Base-by-base conservation (phyloP, 2,888 invertebrate genomes). In the Charanyca ferruginea region DNA sequence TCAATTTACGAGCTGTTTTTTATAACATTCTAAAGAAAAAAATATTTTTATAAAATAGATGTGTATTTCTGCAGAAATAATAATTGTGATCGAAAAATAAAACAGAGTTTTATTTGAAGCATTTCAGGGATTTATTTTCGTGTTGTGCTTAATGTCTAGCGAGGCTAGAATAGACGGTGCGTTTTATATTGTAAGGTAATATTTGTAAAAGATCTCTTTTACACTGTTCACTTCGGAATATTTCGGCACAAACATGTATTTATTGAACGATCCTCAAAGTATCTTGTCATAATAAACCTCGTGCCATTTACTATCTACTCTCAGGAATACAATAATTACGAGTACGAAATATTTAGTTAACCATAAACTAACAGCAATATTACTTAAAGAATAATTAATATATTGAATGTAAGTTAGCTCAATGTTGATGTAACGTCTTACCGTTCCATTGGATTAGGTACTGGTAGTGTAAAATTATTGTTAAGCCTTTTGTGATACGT, bases 81-180 rank as follows among this genome's bases (percentile, higher is more conserved):
- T 92, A 89, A 90, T 93, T 94, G 94, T 95, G 94, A 94, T 94
- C 87, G 90, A 82, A 87, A 61, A 93, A 94, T 94, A 94, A 95
- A 95, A 95, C 94, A 93, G 93, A 95, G 94, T 95, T 95, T 95
- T 94, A 95, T 95, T 95, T 95, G 90, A 89, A 91, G 91, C 92
- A 91, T 94, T 94, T 94, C 92, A 93, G 92, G 93, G 90, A 92
- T 90, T 89, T 87, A 86, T 91, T 91, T 87, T 90, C 88, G 92
- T 89, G 92, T 93, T 90, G 94, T 93, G 94, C 93, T 92, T 91
- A 85, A 86, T 65, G 79, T 90, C 94, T 94, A 94, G 94, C 95
- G 89, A 89, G 93, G 94, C 95, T 95, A 93, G 94, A 90, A 78
- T 54, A 87, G 81, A 86, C 82, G 89, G 90, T 90, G 92, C 91